Base-by-base conservation (phyloP, 2,888 invertebrate genomes). In the Melanchra persicariae region DNA sequence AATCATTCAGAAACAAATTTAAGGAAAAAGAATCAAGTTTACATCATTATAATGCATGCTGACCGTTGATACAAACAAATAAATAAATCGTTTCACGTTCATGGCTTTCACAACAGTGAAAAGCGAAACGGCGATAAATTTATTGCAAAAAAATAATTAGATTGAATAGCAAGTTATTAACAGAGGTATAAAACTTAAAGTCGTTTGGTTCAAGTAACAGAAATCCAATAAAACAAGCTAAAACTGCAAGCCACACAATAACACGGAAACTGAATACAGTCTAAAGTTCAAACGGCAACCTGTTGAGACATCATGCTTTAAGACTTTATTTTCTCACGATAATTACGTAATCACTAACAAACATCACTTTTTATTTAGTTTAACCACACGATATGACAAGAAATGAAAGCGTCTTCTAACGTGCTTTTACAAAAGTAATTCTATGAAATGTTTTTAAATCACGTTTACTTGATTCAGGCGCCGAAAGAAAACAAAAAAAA, bases 271-370 rank as follows among this genome's bases (percentile, higher is more conserved):
- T 37, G 19, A 61, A 47, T 34, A 17, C 43, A 10, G 51, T 52
- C 10, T 24, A 71, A 70, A 70, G 54, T 77, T 59, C 52, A 70
- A 49, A 40, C 77, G 24, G n/a, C 47, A 24, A 34, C 24, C 12
- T 10, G 24, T 34, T 67, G 19, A 19, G 43, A 37, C 45, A 34
- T 52, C 22, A 30, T 40, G 40, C 15, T 47, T n/a, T 34, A 24
- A 17, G 26, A 66, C 43, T n/a, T n/a, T n/a, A 49, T 57, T 40
- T 34, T 67, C 68, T 47, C 67, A 72, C 76, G 68, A 47, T 24
- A 2, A n/a, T 71, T 75, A 75, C 54, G 54, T 24, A 34, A 49
- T 0, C 1, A 30, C 17, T 22, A 17, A 55, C 37, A 12, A 17
- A 54, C 45, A 47, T 67, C 3, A 45, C 22, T 8, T 52, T 22